A percentile compares a stretch with the other conserved stretches of the same genome.
Conservation (phyloP, 92 coral and sea anemone genomes). For the Pocillopora grandis region DNA sequence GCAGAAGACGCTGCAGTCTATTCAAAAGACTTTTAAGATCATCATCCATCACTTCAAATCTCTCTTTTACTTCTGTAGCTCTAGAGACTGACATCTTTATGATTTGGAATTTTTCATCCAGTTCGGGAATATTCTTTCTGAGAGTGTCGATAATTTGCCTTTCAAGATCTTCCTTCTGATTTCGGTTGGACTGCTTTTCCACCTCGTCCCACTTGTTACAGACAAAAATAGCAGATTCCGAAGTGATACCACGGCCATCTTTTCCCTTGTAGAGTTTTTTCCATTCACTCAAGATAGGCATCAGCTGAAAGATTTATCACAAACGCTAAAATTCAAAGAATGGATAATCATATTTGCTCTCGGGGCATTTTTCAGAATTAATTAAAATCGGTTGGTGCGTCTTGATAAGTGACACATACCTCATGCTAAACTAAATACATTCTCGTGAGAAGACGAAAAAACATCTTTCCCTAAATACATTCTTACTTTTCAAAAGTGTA, state of each 20-base stretch:
- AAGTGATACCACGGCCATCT: background rate
- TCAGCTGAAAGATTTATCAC: background rate
- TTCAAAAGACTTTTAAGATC: background rate
- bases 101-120: constrained; percentile 10
- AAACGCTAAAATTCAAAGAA: background rate
- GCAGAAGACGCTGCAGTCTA: background rate
- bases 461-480: no score
- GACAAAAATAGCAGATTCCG: constrained; percentile 14
- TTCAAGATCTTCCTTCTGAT: background rate
- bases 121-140: background rate
- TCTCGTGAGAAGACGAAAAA: no score
- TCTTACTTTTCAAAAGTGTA: no score
- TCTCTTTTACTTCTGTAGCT: background rate
- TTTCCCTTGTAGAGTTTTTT: background rate
- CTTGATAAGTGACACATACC: background rate
- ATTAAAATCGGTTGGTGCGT: background rate
- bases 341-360: background rate
- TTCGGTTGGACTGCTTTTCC: background rate
- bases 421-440: no score
- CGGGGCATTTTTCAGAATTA: no score
- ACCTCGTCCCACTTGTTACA: constrained; percentile 31
- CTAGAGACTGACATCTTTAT: constrained; percentile 1
- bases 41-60: constrained; percentile 7
- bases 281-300: constrained; percentile 18
- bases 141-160: constrained; percentile 6